These are phyloP conservation scores for Leontocebus nigricollis DNA, from an alignment of 2,797 vertebrate species.

Conservation along the genomic window DNA sequence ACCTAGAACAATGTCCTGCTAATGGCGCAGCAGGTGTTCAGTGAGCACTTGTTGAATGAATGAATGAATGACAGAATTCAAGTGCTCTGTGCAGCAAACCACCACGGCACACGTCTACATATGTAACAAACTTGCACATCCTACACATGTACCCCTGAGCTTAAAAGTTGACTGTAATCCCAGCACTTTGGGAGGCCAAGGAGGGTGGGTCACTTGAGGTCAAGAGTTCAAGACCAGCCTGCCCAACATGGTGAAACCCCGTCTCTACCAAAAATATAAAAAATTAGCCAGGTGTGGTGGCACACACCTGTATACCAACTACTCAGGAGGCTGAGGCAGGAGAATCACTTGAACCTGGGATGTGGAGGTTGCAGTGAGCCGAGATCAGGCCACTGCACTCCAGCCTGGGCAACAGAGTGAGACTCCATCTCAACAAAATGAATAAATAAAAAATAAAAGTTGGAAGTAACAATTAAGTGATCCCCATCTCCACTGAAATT, in stretches of 20 bases:
- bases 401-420: neutral
- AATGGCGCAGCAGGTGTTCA: neutral
- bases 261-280: neutral
- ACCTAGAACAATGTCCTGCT: neutral
- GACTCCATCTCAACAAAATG: neutral
- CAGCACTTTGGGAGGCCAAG: neutral
- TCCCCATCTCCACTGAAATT: neutral
- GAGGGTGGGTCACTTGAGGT: neutral
- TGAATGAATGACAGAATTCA: neutral
- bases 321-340: neutral
- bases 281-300: neutral
- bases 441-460: too few relatives aligned
- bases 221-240: neutral
- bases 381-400: neutral
- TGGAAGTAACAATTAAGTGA: neutral
- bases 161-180: neutral
- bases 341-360: neutral
- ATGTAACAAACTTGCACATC: neutral
- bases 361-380: neutral
- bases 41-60: neutral
- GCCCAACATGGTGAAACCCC: neutral
- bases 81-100: neutral
- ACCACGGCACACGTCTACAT: neutral
- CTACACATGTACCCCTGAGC: neutral
- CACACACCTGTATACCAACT: neutral